Base-by-base conservation (phyloP, 2,888 invertebrate genomes). In the Campaea margaritaria region DNA sequence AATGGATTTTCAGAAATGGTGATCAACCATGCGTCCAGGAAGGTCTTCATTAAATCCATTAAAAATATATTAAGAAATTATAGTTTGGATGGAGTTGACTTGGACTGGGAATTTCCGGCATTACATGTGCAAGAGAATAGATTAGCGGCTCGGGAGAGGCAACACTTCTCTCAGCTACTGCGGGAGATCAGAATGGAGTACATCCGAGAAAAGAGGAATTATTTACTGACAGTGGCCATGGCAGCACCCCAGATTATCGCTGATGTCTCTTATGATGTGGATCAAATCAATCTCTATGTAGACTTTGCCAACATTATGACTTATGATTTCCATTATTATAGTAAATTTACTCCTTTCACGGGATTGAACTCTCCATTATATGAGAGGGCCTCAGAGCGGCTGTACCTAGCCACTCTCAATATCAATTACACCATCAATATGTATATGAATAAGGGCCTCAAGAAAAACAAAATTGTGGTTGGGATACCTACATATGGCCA, bases 241-340 rank as follows among this genome's bases (percentile, higher is more conserved):
- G 97, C 96, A 0, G 97, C 97, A 11, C 96, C 96, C 0, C 93
- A 95, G 74, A 93, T 94, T 0, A 95, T 98, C 57, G 94, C 96
- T 0, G 94, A 95, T 73, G 93, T 94, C 56, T 94, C 96, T 0
- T 98, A 98, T 82, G 95, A 97, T 81, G 94, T 98, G 11, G 91
- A 94, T 15, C 94, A 96, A 80, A 93, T 98, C 60, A 96, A 96
- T 70, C 89, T 95, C 93, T 97, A 96, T 79, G 95, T 96, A 0
- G 98, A 98, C 83, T 97, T 94, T 88, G 94, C 97, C 0, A 97
- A 97, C 82, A 78, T 98, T n/a, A 98, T 98, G 98, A 94, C 96
- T 0, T 98, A 98, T 79, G 98, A 98, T 82, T 98, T 95, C 77
- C 97, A 98, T 83, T 96, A 94, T 76, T 98, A 94, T 76, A 93